Evolutionary conservation across 2,113 vertebrate genomes (phyloP).

Genomic region (Ceyx margarethae): DNA sequence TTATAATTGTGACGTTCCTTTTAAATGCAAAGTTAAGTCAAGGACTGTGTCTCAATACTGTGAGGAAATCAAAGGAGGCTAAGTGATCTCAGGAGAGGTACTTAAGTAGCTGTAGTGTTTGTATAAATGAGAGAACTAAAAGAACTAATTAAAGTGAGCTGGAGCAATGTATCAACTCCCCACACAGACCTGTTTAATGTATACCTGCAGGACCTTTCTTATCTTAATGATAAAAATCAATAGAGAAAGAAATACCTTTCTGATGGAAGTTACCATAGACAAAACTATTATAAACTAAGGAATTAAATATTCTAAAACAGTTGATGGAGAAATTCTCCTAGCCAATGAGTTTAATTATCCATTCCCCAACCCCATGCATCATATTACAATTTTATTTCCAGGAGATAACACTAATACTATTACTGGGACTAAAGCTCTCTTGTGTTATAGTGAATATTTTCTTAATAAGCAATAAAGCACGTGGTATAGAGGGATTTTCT

Average conservation of each 20-base stretch:
- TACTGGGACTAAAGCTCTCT: neutral
- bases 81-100: constrained; percentile 31
- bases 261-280: neutral
- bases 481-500: neutral
- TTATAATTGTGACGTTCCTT: neutral
- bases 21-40: neutral
- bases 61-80: neutral
- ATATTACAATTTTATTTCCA: neutral
- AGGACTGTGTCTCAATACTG: neutral
- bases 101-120: constrained; percentile 10
- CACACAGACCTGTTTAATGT: neutral
- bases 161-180: neutral
- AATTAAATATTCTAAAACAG: neutral
- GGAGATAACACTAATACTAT: neutral
- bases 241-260: neutral
- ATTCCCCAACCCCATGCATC: neutral
- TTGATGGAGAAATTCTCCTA: neutral
- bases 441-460: neutral
- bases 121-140: constrained; percentile 1
- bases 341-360: neutral
- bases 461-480: neutral
- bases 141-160: constrained; percentile 12
- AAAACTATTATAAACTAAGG: neutral
- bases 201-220: neutral
- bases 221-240: neutral